phyloP scores from a whole-genome alignment of 2,797 vertebrate genomes.

The Pteropus rufus region DNA sequence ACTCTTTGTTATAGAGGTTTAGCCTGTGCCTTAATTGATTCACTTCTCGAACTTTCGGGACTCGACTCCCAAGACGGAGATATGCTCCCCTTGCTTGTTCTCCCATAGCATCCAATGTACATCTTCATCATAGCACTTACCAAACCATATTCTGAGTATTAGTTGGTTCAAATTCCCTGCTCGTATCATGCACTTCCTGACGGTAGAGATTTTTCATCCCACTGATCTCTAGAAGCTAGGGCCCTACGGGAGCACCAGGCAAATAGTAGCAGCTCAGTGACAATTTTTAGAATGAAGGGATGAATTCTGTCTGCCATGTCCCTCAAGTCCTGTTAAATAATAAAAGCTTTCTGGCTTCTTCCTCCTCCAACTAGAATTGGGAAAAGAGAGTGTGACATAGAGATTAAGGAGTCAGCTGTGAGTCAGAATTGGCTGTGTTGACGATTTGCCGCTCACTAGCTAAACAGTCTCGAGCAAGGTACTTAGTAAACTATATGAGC shows the following conservation, averaged over 20 bases:
- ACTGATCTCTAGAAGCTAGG: neutral
- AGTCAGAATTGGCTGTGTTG: neutral
- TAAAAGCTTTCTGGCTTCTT: neutral
- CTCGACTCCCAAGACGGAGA: neutral
- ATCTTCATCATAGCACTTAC: neutral
- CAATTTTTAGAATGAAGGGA: slow-evolving; percentile 24
- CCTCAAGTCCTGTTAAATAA: neutral
- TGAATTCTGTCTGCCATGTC: neutral
- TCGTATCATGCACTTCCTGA: neutral
- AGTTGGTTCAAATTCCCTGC: neutral
- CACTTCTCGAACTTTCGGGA: neutral
- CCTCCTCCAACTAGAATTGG: neutral
- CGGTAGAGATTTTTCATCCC: neutral
- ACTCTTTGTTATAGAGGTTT: neutral
- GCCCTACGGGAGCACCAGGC: neutral
- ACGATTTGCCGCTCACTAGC: neutral
- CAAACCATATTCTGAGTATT: neutral
- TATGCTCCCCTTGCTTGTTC: neutral
- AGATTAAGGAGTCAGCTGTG: neutral
- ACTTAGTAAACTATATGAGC: neutral
- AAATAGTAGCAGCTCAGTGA: neutral
- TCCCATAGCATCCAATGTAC: neutral
- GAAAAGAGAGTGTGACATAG: neutral
- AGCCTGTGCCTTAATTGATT: neutral
- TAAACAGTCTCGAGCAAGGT: neutral